Evolutionary conservation across 2,797 vertebrate genomes (phyloP), one percentile per base, ranked within the genome.

Genomic region (Fundulus diaphanus): DNA sequence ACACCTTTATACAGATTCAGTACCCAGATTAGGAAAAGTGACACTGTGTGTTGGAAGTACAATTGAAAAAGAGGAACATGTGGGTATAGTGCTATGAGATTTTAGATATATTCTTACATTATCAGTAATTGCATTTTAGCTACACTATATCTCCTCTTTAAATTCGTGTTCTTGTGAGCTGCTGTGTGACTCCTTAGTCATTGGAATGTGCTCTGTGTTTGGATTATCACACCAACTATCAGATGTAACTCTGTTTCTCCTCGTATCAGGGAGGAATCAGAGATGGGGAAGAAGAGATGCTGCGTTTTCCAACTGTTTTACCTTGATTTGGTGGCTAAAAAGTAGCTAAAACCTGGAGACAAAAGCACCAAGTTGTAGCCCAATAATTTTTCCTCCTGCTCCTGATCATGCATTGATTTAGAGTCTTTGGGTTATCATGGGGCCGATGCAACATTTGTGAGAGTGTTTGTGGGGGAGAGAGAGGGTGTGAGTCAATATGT

Each of bases 321-420:
- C 31, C 31, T 20, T 5, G 4, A 65, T 65, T n/a, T 24, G 40
- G 18, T 40, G 35, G n/a, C 35, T 56, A 18, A 56, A 70, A 70
- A 11, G 69, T 70, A 27, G 51, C 13, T 70, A 27, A 54, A 65
- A 52, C 29, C 42, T 46, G 44, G 22, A 49, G 68, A 70, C 48
- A 52, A 35, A 71, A 40, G 27, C 69, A 56, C 24, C 3, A 56
- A 71, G 35, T 71, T 56, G 42, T 29, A 46, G 16, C 69, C 69
- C 16, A 42, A 71, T 20, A 56, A 20, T 13, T 71, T 35, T 37
- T 54, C 24, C 51, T 56, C 51, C 24, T 20, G 51, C 51, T 20
- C 15, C 52, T 56, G 33, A 27, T 71, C 69, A 71, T 40, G 69
- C 29, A 56, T 56, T 42, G 51, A 71, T 29, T 56, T 56, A 29